Evolutionary conservation across 2,888 invertebrate genomes (phyloP), one percentile per base, ranked within the genome.

Genomic region (Eremobia ochroleuca): DNA sequence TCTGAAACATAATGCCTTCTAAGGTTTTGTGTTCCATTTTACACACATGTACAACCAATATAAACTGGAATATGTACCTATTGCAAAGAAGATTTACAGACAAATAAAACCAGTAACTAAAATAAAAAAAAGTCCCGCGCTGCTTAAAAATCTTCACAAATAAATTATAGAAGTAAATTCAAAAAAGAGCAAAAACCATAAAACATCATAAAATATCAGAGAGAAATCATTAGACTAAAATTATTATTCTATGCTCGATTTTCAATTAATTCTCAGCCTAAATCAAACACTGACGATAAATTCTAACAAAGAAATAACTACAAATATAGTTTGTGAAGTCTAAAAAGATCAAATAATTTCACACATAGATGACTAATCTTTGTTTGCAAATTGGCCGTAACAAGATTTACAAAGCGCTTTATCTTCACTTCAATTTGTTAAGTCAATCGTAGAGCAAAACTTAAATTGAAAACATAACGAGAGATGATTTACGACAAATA

Each of bases 401-500:
- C 61, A 61, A 64, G 64, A 68, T 46, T 73, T 34, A 81, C 72
- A 69, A 85, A 83, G 67, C 68, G 74, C 66, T 84, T 84, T 73
- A 76, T 73, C 68, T 70, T 67, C 65, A 43, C 67, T 72, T 31
- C 40, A 74, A 73, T 67, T 77, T n/a, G 46, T 31, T 55, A 70
- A 76, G 66, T 82, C 62, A 82, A 82, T 85, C 59, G 71, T 77
- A 74, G 72, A 65, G 37, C 73, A 66, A 67, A 80, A 79, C 73
- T 73, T 86, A 77, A 85, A 85, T 79, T 82, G 78, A 82, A 87
- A 87, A 85, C 81, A 86, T 77, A 78, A 76, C 79, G 82, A 82
- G 73, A 78, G 86, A 90, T 88, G 87, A 88, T 89, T 90, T 88
- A 88, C 83, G 86, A 80, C 85, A 86, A 88, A 80, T 58, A 76